These are phyloP conservation scores for Gadus macrocephalus DNA, from an alignment of 2,113 vertebrate species.

Conservation along the genomic window DNA sequence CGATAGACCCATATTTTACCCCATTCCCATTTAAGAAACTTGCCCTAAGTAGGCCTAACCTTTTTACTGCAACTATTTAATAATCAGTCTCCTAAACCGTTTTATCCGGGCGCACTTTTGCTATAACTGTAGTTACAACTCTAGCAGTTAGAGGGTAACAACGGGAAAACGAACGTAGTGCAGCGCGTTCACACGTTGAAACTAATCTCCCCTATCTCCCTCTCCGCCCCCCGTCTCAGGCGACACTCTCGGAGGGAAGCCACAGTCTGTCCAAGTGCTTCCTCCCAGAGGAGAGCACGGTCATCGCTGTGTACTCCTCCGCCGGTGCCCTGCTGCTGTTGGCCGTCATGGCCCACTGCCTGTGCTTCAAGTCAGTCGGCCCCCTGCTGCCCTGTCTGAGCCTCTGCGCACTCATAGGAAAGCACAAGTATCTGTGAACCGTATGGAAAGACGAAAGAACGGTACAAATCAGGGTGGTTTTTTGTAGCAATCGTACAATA, in stretches of 20 bases:
- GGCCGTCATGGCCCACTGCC: conserved; percentile 71
- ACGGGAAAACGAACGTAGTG: too few relatives aligned
- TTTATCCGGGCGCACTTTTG: too few relatives aligned
- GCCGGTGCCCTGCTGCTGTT: conserved; percentile 66
- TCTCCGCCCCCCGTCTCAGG: conserved; percentile 63
- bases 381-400: conserved; percentile 74
- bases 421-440: conserved; percentile 71
- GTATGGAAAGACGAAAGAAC: conserved; percentile 9
- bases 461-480: conserved; percentile 26
- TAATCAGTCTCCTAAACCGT: too few relatives aligned
- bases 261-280: conserved; percentile 84
- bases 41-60: too few relatives aligned
- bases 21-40: too few relatives aligned
- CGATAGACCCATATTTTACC: too few relatives aligned
- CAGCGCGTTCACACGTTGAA: too few relatives aligned
- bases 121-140: too few relatives aligned
- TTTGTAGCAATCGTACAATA: conserved; percentile 43
- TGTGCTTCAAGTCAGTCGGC: conserved; percentile 61
- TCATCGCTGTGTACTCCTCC: conserved; percentile 76
- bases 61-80: too few relatives aligned
- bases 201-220: too few relatives aligned
- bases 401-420: conserved; percentile 74
- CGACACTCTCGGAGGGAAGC: conserved; percentile 73
- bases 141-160: too few relatives aligned
- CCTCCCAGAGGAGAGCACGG: conserved; percentile 82